Conservation (phyloP, 2,888 invertebrate genomes). For the Gortyna flavago region DNA sequence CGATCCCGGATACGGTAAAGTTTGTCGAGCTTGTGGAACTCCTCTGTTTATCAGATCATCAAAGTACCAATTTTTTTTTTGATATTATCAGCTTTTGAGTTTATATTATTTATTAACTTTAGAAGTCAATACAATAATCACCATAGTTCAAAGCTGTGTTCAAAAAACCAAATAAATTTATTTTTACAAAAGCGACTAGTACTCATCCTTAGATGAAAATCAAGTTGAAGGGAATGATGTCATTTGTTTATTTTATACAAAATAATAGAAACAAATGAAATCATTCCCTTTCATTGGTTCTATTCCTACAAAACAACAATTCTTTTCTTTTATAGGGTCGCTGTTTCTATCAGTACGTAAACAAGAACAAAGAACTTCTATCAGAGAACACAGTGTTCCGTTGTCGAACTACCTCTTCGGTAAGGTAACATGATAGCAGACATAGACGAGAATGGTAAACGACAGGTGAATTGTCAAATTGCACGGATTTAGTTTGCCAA, state of each 20-base stretch:
- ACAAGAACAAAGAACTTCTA: background rate
- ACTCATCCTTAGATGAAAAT: background rate
- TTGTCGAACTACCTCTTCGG: conserved; percentile 31
- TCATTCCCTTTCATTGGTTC: background rate
- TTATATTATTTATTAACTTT: background rate
- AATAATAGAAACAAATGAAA: background rate
- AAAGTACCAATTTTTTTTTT: background rate
- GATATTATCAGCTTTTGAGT: background rate
- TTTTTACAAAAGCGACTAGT: background rate
- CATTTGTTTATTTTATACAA: no score
- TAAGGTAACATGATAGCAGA: conserved; percentile 40
- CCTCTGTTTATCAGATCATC: background rate
- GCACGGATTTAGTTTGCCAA: conserved; percentile 71
- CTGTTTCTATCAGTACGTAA: no score
- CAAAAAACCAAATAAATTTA: background rate
- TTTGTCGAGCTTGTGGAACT: background rate
- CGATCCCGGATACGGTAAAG: conserved; percentile 53
- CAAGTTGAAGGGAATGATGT: no score
- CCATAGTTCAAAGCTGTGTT: background rate
- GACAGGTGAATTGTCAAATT: conserved; percentile 72
- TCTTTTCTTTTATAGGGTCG: background rate
- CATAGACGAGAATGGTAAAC: conserved; percentile 55
- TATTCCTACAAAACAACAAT: conserved; percentile 19
- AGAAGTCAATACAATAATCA: background rate
- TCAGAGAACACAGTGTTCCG: conserved; percentile 14